Base-by-base conservation (phyloP, 2,797 vertebrate species). In the Scyliorhinus canicula region DNA sequence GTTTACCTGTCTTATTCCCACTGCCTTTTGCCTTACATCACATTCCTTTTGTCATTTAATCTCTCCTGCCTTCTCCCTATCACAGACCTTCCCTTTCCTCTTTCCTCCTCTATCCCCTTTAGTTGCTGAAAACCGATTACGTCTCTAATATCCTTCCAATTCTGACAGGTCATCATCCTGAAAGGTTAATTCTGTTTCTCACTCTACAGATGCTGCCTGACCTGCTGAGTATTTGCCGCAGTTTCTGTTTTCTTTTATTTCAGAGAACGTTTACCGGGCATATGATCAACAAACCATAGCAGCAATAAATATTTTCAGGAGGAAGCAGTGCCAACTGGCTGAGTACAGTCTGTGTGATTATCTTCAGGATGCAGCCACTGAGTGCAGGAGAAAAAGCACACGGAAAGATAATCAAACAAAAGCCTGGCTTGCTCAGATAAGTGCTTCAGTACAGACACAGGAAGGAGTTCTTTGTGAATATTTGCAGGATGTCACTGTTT, bases 281-380 rank as follows among this genome's bases (percentile, higher is more conserved):
- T 47, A 47, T 26, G 40, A 26, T 47, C 79, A 82, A 6, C 44
- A 26, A 47, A 47, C 44, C 19, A 47, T 82, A 44, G 24, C 40
- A 21, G 40, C 40, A 55, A 88, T 35, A 31, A n/a, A 11, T 14
- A 88, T 88, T 55, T 88, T 11, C 50, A 28, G 4, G 31, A 14
- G 26, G 11, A 57, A 88, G 12, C 14, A 19, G 28, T 57, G 52
- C 50, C 85, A 57, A n/a, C 3, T 88, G 55, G 28, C 44, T 88
- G 52, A 57, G 44, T 26, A 47, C 44, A 28, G 85, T 88, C 35
- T 31, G 50, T 35, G 85, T 57, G 52, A 14, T 88, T 88, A 57
- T 88, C 85, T 88, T 57, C 85, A 88, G 85, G 50, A 88, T 57
- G 85, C 85, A 88, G 55, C 85, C 85, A 88, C 50, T 57, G 55